Percentiles rank a stretch among this genome's conserved stretches.
These are phyloP conservation scores for Drosophila demipolita DNA, from an alignment of 2,888 invertebrate genomes.

Conservation along the genomic window DNA sequence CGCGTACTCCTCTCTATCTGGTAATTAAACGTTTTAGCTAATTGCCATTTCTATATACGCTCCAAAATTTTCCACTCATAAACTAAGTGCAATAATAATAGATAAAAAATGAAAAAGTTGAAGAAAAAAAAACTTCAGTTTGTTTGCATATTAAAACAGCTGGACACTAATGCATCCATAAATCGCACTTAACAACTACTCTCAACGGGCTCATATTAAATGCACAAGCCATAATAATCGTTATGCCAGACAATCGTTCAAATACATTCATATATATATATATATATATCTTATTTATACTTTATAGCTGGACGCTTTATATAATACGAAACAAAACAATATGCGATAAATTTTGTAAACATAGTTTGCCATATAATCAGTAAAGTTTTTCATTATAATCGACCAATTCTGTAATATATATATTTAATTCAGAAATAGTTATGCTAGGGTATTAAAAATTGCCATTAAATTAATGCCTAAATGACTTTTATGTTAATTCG, in stretches of 20 bases:
- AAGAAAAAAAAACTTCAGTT: conserved; percentile 11
- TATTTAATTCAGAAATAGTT: background rate
- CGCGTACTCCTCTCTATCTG: conserved; percentile 21
- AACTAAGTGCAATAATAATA: conserved; percentile 31
- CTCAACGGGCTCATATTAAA: conserved; percentile 20
- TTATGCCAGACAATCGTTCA: conserved; percentile 13
- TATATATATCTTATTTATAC: conserved; percentile 44
- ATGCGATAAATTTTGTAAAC: background rate
- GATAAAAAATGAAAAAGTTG: conserved; percentile 5
- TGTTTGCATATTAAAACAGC: conserved; percentile 54
- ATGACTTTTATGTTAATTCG: conserved; percentile 58
- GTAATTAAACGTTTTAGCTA: conserved; percentile 70
- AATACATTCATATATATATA: conserved; percentile 56
- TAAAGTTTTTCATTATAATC: background rate
- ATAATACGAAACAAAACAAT: background rate
- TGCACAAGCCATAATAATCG: conserved; percentile 15
- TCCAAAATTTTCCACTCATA: conserved; percentile 67
- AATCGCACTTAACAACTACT: conserved; percentile 41
- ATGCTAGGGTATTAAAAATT: conserved; percentile 13
- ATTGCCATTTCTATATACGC: conserved; percentile 64
- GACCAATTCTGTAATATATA: no score
- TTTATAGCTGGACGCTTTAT: conserved; percentile 53
- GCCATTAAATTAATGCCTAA: conserved; percentile 50
- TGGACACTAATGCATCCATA: conserved; percentile 71
- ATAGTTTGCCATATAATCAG: background rate